phyloP scores from a whole-genome alignment of 2,888 invertebrate genomes.

The Thelaira solivaga region DNA sequence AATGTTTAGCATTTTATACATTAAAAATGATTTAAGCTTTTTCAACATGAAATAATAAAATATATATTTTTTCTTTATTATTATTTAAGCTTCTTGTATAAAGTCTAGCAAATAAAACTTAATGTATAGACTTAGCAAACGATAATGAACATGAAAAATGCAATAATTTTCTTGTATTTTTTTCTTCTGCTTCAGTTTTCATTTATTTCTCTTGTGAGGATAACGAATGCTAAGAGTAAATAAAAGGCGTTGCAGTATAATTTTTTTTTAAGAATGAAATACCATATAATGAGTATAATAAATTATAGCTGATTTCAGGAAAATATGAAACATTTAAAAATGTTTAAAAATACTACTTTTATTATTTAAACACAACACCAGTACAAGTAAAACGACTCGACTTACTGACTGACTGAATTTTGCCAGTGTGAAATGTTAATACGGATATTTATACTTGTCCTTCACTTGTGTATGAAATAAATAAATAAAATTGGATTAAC shows the following conservation, averaged over 20 bases:
- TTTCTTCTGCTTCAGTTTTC: too few species aligned
- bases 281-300: slow-evolving; percentile 14
- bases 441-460: too few species aligned
- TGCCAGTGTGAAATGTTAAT: too few species aligned
- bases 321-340: neutral
- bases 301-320: slow-evolving; percentile 8
- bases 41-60: slow-evolving; percentile 36
- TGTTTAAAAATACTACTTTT: neutral
- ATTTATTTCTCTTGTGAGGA: neutral
- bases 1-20: neutral
- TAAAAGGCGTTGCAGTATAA: slow-evolving; percentile 50
- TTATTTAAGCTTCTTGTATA: neutral
- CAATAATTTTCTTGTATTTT: slow-evolving; percentile 9
- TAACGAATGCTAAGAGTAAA: neutral
- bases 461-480: too few species aligned
- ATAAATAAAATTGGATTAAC: too few species aligned
- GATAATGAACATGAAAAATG: slow-evolving; percentile 38
- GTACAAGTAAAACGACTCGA: too few species aligned
- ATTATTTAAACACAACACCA: too few species aligned
- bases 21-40: slow-evolving; percentile 19
- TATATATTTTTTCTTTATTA: too few species aligned
- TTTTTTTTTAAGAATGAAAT: slow-evolving; percentile 31
- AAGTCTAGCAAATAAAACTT: neutral
- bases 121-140: slow-evolving; percentile 24
- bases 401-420: too few species aligned